Evolutionary conservation across 2,797 vertebrate genomes (phyloP).

Genomic region (Loriculus beryllinus): DNA sequence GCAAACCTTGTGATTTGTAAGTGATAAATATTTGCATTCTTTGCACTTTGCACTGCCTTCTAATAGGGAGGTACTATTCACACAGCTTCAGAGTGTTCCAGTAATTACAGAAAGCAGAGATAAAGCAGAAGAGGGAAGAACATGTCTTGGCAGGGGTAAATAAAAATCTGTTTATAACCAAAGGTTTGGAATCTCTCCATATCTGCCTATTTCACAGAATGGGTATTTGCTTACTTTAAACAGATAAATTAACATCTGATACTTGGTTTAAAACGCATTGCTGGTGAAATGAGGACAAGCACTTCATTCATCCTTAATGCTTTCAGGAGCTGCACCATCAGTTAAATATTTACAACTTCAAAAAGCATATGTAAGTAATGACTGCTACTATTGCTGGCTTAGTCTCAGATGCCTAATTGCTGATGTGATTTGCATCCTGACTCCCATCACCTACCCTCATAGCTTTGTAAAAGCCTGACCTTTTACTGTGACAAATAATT

Average conservation of each 20-base stretch:
- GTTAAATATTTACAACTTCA: neutral
- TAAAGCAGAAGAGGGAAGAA: neutral
- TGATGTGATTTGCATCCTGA: neutral
- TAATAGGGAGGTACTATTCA: neutral
- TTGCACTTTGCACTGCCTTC: conserved; percentile 57
- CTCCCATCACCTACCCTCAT: neutral
- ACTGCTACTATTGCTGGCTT: neutral
- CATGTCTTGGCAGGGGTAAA: neutral
- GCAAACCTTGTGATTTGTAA: neutral
- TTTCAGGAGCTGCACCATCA: neutral
- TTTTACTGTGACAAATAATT: neutral
- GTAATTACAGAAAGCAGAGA: neutral
- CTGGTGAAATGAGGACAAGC: neutral
- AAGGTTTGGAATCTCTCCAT: neutral
- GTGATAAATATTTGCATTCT: conserved; percentile 56
- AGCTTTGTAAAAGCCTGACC: neutral
- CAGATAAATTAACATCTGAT: neutral
- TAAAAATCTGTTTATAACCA: neutral
- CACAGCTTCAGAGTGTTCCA: neutral
- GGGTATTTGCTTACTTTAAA: conserved; percentile 19
- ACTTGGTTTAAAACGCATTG: neutral
- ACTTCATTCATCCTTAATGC: neutral
- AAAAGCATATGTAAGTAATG: neutral
- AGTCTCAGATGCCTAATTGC: neutral
- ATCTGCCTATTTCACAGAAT: neutral